Conservation (phyloP, 2,797 vertebrate genomes). For the Otus scops region DNA sequence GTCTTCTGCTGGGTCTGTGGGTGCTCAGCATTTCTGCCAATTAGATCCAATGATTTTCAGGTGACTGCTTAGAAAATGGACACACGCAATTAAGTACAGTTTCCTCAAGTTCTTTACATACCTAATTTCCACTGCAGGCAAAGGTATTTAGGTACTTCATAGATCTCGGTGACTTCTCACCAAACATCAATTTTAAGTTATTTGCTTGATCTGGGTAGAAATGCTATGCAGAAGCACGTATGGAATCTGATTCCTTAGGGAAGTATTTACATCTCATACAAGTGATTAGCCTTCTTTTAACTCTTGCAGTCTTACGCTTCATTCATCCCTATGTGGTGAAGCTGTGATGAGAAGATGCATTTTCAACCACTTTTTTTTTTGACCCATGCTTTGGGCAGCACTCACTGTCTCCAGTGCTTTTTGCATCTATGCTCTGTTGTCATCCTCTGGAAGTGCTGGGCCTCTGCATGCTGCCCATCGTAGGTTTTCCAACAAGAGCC, state of each 20-base stretch:
- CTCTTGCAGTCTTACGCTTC: fast-evolving
- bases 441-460: background rate
- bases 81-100: fast-evolving
- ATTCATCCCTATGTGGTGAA: background rate
- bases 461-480: fast-evolving
- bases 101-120: background rate
- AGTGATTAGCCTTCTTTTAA: background rate
- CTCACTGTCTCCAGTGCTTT: background rate
- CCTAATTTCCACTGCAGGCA: background rate
- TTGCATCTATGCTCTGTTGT: background rate
- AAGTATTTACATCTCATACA: background rate
- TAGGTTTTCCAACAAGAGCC: background rate
- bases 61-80: background rate
- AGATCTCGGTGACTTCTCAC: background rate
- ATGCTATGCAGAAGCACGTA: background rate
- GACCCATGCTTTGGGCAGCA: background rate
- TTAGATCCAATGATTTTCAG: background rate
- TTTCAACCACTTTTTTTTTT: background rate
- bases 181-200: background rate
- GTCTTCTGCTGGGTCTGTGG: background rate
- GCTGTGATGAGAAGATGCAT: background rate
- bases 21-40: background rate
- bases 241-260: background rate
- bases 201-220: background rate
- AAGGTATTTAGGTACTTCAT: background rate